These are phyloP conservation scores for Amphiprion ocellaris DNA, from an alignment of 2,113 vertebrate species.

Conservation along the genomic window DNA sequence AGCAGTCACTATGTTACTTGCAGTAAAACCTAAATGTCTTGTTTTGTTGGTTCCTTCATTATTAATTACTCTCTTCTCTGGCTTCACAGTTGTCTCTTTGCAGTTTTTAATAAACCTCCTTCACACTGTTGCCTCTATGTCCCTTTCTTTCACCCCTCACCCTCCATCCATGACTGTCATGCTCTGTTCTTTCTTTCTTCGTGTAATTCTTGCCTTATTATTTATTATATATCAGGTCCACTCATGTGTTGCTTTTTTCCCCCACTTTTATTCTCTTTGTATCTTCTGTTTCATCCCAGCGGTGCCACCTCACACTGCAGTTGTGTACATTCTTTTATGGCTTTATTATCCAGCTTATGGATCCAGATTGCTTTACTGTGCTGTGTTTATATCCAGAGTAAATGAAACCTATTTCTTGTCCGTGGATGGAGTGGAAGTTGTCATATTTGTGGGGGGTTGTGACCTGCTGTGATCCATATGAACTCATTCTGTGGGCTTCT, in stretches of 20 bases:
- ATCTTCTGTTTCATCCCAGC: constrained; percentile 2
- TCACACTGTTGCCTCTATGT: constrained; percentile 45
- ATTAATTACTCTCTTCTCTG: too few species aligned
- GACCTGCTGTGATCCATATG: constrained; percentile 23
- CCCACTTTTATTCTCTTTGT: not conserved
- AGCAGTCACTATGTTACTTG: too few species aligned
- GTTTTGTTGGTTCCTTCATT: too few species aligned
- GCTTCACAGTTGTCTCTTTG: not conserved
- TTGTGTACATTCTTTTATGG: constrained; percentile 34
- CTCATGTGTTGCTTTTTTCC: constrained; percentile 10
- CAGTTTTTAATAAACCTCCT: constrained; percentile 53
- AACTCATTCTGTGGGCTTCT: constrained; percentile 16
- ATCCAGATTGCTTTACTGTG: constrained; percentile 30
- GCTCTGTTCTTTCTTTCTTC: not conserved
- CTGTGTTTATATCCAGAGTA: not conserved
- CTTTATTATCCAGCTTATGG: constrained; percentile 24
- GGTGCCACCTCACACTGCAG: constrained; percentile 12
- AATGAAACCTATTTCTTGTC: constrained; percentile 1
- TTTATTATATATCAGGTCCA: constrained; percentile 4
- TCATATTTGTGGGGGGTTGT: not conserved
- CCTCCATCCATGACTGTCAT: not conserved
- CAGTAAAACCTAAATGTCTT: too few species aligned
- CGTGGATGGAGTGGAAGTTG: constrained; percentile 7
- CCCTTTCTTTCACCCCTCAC: not conserved
- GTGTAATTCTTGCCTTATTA: constrained; percentile 1